These are phyloP conservation scores for Rhyacophila evoluta DNA, from an alignment of 2,888 invertebrate species.

Conservation along the genomic window DNA sequence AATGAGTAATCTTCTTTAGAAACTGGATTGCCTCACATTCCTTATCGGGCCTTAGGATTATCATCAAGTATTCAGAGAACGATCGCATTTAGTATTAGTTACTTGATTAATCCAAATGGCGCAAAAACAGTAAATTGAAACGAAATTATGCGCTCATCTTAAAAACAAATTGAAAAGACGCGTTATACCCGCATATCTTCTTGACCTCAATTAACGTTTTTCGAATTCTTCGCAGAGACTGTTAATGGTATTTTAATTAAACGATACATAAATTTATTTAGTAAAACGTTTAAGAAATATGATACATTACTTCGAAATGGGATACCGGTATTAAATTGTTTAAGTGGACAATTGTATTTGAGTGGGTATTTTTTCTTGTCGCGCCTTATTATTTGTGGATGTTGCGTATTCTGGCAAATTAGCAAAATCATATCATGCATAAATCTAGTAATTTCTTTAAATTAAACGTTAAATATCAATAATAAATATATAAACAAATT, in stretches of 20 bases:
- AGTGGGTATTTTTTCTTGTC: no score
- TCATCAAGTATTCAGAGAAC: neutral
- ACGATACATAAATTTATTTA: neutral
- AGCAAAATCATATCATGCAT: no score
- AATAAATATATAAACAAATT: no score
- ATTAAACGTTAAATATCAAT: no score
- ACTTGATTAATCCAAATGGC: neutral
- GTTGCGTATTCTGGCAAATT: no score
- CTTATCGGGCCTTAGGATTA: neutral
- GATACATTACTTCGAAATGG: no score
- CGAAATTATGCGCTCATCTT: constrained; percentile 20
- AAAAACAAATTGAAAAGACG: constrained; percentile 35
- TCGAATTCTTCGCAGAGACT: constrained; percentile 31
- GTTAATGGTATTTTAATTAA: constrained; percentile 33
- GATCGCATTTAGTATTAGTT: neutral
- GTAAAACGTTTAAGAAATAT: neutral
- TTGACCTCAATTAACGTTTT: constrained; percentile 45
- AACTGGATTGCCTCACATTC: constrained; percentile 9
- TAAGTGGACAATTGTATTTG: no score
- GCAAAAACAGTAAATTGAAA: neutral
- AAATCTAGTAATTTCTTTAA: no score
- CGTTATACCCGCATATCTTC: constrained; percentile 38
- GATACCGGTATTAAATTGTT: no score
- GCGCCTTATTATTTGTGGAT: no score
- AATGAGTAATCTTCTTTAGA: neutral